These are phyloP conservation scores for Antennarius maculatus DNA, from an alignment of 2,797 vertebrate species.

Conservation along the genomic window DNA sequence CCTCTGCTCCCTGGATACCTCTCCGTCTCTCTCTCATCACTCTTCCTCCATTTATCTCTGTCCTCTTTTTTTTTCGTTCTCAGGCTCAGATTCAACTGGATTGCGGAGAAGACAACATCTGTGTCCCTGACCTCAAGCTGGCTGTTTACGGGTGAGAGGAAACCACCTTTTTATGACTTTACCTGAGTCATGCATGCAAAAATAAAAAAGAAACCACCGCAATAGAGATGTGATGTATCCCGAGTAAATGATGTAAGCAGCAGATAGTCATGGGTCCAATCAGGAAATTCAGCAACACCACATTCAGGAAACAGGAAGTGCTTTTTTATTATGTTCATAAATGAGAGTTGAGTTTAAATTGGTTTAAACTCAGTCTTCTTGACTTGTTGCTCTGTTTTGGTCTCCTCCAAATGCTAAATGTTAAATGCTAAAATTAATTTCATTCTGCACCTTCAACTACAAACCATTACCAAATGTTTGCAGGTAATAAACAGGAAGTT, in stretches of 20 bases:
- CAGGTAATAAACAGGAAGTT: background rate
- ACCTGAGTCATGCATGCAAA: constrained; percentile 18
- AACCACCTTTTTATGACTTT: constrained; percentile 41
- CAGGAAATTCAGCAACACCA: constrained; percentile 6
- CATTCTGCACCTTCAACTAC: too few relatives aligned
- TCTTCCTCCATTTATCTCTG: constrained; percentile 23
- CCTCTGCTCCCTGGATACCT: constrained; percentile 28
- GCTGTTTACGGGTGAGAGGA: constrained; percentile 87
- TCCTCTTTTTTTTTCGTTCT: constrained; percentile 34
- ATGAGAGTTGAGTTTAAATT: too few relatives aligned
- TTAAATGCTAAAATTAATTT: too few relatives aligned
- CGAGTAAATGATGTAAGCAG: too few relatives aligned
- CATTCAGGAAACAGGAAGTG: background rate
- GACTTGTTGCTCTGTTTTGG: constrained; percentile 1
- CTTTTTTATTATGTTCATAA: too few relatives aligned
- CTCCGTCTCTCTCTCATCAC: constrained; percentile 21
- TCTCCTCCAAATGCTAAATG: background rate
- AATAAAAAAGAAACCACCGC: too few relatives aligned
- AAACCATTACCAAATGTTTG: background rate
- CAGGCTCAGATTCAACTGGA: constrained; percentile 93
- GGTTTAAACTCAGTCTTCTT: background rate
- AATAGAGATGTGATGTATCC: too few relatives aligned
- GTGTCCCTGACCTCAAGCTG: constrained; percentile 92
- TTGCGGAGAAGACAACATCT: constrained; percentile 95
- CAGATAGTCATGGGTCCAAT: too few relatives aligned